Evolutionary conservation across 1,140 invertebrate genomes (phyloP).

Genomic region (Drosophila neocordata): DNA sequence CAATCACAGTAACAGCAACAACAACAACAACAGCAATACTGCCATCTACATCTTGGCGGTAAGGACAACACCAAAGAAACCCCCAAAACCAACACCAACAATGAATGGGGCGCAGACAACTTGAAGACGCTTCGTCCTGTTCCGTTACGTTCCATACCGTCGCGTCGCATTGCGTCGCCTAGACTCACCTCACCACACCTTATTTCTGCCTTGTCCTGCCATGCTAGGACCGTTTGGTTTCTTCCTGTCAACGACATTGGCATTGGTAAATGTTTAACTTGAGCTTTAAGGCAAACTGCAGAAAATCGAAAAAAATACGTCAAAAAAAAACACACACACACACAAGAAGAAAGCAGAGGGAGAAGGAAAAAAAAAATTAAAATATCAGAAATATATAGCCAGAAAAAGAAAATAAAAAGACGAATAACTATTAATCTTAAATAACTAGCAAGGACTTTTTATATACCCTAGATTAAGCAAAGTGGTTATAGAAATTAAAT

Average conservation of each 20-base stretch:
- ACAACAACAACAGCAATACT: not conserved
- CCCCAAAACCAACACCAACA: conserved; percentile 16
- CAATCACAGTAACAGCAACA: conserved; percentile 24
- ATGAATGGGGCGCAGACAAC: conserved; percentile 15
- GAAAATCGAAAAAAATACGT: conserved; percentile 20
- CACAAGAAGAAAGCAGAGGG: not conserved
- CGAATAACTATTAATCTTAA: not conserved
- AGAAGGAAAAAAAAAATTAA: conserved; percentile 19
- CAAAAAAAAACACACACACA: too few species aligned
- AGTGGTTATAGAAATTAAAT: too few species aligned
- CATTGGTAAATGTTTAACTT: conserved; percentile 39
- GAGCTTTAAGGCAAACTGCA: conserved; percentile 27
- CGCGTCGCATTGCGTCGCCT: conserved; percentile 12
- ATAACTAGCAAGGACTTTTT: too few species aligned
- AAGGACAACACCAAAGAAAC: conserved; percentile 10
- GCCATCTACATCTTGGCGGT: not conserved
- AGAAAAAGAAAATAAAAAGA: not conserved
- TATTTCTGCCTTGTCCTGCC: not conserved
- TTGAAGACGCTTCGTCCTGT: conserved; percentile 23
- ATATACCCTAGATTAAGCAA: not conserved
- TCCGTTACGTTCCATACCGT: not conserved
- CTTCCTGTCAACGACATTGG: conserved; percentile 30
- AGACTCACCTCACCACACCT: not conserved
- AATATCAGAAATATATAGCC: conserved; percentile 6
- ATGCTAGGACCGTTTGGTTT: not conserved